Percentiles rank a stretch among this genome's conserved stretches.
phyloP scores from a whole-genome alignment of 2,888 invertebrate genomes.

The Clepsis dumicolana region DNA sequence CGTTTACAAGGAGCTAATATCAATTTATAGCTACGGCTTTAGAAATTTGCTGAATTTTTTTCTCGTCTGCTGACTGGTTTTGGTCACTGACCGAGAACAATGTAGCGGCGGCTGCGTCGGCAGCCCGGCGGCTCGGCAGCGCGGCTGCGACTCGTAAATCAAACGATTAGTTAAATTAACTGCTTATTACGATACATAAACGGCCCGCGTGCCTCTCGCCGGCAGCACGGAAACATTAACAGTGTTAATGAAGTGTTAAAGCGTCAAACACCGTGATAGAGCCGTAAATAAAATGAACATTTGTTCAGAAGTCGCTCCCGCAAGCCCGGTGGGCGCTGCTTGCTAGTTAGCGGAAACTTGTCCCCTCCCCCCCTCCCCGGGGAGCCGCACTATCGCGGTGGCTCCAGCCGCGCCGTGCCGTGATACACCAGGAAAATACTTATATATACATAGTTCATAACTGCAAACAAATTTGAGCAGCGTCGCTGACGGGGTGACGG shows the following conservation, averaged over 20 bases:
- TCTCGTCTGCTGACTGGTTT: neutral
- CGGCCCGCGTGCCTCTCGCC: neutral
- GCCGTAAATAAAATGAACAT: constrained; percentile 25
- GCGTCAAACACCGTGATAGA: constrained; percentile 14
- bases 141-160: constrained; percentile 33
- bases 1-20: constrained; percentile 14
- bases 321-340: neutral
- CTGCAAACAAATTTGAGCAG: neutral
- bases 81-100: constrained; percentile 1
- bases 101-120: neutral
- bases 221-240: constrained; percentile 2
- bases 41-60: constrained; percentile 9
- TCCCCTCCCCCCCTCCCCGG: neutral
- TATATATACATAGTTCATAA: neutral
- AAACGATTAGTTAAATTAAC: constrained; percentile 38
- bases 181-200: constrained; percentile 24
- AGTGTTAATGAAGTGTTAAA: neutral
- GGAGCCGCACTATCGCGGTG: neutral
- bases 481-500: neutral
- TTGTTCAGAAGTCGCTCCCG: constrained; percentile 26
- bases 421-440: neutral
- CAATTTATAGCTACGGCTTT: constrained; percentile 24
- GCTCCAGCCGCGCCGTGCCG: neutral
- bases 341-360: neutral
- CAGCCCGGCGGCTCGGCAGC: neutral